Conservation (phyloP, 2,113 vertebrate genomes). For the Psilopogon haemacephalus region DNA sequence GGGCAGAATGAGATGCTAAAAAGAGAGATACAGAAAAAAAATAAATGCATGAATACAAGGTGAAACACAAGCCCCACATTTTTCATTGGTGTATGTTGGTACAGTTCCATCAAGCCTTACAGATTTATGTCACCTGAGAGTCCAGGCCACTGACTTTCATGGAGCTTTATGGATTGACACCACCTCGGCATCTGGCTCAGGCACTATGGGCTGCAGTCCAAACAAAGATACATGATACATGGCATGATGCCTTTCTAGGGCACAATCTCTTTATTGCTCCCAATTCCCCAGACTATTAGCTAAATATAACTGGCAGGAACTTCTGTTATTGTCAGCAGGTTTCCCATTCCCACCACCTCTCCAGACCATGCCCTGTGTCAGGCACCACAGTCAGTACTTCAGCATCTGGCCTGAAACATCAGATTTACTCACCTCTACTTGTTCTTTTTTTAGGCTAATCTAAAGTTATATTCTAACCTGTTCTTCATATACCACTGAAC, state of each 20-base stretch:
- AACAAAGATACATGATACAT: not conserved
- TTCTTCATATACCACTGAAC: not conserved
- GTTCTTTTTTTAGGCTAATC: not conserved
- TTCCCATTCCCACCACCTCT: not conserved
- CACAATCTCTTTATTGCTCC: not conserved
- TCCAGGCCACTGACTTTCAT: not conserved
- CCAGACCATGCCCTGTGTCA: not conserved
- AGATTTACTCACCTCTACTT: not conserved
- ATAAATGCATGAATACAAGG: not conserved
- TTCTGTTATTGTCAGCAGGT: constrained; percentile 6
- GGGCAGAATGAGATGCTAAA: not conserved
- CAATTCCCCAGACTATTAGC: not conserved
- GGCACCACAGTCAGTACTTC: not conserved
- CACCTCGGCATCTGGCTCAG: not conserved
- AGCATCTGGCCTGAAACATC: not conserved
- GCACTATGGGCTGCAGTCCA: not conserved
- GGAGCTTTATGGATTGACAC: not conserved
- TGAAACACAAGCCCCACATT: not conserved
- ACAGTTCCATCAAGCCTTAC: not conserved
- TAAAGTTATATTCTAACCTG: not conserved
- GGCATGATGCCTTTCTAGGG: not conserved
- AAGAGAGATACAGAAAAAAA: not conserved
- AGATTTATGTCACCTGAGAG: not conserved
- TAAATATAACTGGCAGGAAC: not conserved
- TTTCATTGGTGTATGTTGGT: not conserved